Conservation (phyloP, 2,113 vertebrate species). For the Psilopogon haemacephalus region DNA sequence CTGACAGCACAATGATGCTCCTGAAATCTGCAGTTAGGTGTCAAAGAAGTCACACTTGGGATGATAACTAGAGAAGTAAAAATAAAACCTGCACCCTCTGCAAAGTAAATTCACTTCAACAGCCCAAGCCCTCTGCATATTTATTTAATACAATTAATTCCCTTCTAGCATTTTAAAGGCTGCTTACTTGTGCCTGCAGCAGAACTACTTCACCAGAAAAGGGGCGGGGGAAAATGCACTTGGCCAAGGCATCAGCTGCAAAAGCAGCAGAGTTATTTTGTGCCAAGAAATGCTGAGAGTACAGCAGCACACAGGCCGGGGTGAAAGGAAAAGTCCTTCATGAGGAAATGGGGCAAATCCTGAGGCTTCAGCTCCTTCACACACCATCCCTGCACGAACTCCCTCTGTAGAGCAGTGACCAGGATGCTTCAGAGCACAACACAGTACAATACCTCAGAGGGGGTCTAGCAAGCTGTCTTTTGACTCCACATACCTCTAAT, state of each 20-base stretch:
- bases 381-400: background rate
- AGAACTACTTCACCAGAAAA: background rate
- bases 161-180: background rate
- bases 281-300: background rate
- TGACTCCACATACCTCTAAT: background rate
- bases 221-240: background rate
- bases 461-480: background rate
- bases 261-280: background rate
- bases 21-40: background rate
- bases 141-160: background rate
- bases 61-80: background rate
- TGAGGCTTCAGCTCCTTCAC: background rate
- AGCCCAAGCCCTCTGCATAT: background rate
- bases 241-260: background rate
- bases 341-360: background rate
- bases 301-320: accelerated
- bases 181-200: background rate
- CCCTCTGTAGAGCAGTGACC: background rate
- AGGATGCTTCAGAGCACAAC: background rate
- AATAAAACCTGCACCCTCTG: background rate
- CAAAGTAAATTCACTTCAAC: background rate
- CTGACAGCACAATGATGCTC: background rate
- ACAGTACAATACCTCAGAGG: background rate
- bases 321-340: background rate
- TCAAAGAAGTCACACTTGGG: background rate